Conservation (phyloP, 1,140 invertebrate genomes). For the Centruroides vittatus region DNA sequence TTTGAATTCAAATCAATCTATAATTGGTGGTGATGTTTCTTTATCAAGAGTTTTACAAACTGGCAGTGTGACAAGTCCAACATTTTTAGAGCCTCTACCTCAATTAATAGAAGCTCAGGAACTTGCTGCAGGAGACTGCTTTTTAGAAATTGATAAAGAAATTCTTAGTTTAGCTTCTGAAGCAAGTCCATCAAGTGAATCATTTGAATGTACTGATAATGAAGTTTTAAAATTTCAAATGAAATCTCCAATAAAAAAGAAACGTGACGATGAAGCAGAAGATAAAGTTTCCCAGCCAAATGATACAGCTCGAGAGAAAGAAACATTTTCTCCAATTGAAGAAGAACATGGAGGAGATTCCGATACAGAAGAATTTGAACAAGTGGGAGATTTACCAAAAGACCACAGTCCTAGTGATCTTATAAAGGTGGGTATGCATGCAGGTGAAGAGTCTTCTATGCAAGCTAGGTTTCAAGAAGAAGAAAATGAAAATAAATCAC, state of each 20-base stretch:
- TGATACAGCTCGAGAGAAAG: neutral
- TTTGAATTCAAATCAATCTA: neutral
- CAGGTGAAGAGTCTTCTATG: neutral
- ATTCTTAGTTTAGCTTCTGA: too few relatives aligned
- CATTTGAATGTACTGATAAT: neutral
- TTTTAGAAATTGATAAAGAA: too few relatives aligned
- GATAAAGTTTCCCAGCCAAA: too few relatives aligned
- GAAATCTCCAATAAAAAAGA: too few relatives aligned
- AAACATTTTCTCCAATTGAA: neutral
- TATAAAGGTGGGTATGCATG: neutral
- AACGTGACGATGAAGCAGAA: too few relatives aligned
- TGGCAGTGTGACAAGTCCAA: neutral
- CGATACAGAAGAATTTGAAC: constrained; percentile 68
- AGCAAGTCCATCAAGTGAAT: neutral
- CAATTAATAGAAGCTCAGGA: neutral
- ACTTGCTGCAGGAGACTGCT: neutral
- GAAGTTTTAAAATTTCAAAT: too few relatives aligned
- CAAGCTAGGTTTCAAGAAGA: neutral
- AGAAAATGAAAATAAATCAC: neutral
- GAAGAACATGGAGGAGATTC: constrained; percentile 37
- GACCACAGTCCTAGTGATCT: neutral
- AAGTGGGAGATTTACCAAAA: constrained; percentile 34
- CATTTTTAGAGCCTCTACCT: neutral
- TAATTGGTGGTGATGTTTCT: neutral
- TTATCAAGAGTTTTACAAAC: neutral